Evolutionary conservation across 1,140 invertebrate species (phyloP).

Genomic region (Cheumatopsyche charites): DNA sequence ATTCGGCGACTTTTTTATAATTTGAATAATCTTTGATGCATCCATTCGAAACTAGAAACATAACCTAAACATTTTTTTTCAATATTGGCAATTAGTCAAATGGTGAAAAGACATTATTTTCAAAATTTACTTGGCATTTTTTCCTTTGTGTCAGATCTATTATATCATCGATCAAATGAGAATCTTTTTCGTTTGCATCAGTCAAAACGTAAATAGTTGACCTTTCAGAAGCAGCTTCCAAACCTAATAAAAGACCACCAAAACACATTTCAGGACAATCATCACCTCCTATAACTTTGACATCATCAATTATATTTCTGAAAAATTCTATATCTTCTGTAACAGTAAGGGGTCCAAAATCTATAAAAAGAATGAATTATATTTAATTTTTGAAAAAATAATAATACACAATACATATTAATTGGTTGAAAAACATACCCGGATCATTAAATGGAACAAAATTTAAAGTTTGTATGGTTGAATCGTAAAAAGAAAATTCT

Average conservation of each 20-base stretch:
- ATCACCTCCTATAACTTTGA: conserved; percentile 62
- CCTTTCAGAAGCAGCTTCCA: conserved; percentile 68
- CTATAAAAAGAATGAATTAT: too few relatives aligned
- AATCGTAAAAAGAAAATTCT: not conserved
- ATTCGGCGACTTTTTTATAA: too few relatives aligned
- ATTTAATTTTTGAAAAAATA: too few relatives aligned
- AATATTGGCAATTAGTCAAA: too few relatives aligned
- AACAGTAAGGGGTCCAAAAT: not conserved
- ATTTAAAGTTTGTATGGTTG: not conserved
- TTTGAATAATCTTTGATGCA: too few relatives aligned
- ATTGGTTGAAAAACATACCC: not conserved
- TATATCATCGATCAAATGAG: too few relatives aligned
- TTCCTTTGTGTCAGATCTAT: too few relatives aligned
- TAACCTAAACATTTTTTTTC: too few relatives aligned
- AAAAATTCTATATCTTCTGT: not conserved
- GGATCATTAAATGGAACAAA: not conserved
- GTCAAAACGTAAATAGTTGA: conserved; percentile 80
- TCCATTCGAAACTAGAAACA: too few relatives aligned
- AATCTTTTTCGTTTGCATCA: conserved; percentile 74
- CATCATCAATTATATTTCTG: not conserved
- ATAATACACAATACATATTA: too few relatives aligned
- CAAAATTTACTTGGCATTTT: too few relatives aligned
- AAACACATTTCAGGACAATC: conserved; percentile 79
- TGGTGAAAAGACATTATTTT: too few relatives aligned
- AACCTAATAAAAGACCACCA: conserved; percentile 54